Base-by-base conservation (phyloP, 2,113 vertebrate genomes). In the Heptranchias perlo region DNA sequence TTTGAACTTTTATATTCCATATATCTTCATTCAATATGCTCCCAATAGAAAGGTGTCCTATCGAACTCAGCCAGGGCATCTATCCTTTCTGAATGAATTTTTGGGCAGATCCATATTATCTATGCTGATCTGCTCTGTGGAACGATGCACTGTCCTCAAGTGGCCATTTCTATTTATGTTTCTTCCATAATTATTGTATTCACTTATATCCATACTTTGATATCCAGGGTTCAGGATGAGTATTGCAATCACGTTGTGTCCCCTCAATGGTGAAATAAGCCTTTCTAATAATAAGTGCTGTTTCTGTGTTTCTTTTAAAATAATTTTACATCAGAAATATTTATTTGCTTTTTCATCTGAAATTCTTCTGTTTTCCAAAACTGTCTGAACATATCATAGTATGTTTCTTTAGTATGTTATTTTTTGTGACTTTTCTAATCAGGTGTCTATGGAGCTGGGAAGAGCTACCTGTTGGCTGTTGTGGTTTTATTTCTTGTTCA, bases 381-480 rank as follows among this genome's bases (percentile, higher is more conserved):
- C 94, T 96, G 78, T 0, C 91, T 82, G 73, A 92, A 92, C 65
- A 47, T 35, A 10, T 58, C 58, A 58, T 10, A 58, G 58, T 58
- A 58, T 58, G 54, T 93, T 96, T 78, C 44, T 31, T n/a, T 93
- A 0, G 76, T 39, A 76, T 73, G 62, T 86, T n/a, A 2, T 0
- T 1, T 96, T 97, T 96, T 96, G 78, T 97, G 44, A 96, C 65
- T 44, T 91, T 10, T 64, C 35, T 39, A 49, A 23, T 49, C 96
- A 98, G 98, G 98, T 96, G 98, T 98, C 96, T 98, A 98, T 96
- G 98, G 98, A 96, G 97, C 98, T 96, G 98, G 98, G 35, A 98
- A 98, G 97, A 98, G 98, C 96, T 98, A 98, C 6, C 96, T 98
- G 97, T 96, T 98, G 89, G 97, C 98, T 35, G 96, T 98, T 95